These are phyloP conservation scores for Lycocerus yunnanus DNA, from an alignment of 2,888 invertebrate species.

Conservation along the genomic window DNA sequence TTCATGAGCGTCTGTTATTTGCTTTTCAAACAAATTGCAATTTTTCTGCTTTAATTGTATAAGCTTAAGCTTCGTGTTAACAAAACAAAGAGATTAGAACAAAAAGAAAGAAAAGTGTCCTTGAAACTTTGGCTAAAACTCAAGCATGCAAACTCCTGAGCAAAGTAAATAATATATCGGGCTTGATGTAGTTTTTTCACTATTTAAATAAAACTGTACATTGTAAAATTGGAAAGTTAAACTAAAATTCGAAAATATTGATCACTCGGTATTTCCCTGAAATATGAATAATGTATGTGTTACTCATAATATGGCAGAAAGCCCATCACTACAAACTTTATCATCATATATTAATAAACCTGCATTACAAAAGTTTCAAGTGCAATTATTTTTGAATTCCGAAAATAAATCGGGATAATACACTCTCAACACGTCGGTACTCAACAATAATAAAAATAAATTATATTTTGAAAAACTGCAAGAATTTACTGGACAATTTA, in stretches of 20 bases:
- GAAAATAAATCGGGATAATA: neutral
- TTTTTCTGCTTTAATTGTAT: too few species aligned
- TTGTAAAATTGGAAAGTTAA: neutral
- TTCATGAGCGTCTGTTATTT: too few species aligned
- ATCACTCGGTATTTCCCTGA: neutral
- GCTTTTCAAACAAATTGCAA: too few species aligned
- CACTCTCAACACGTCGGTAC: neutral
- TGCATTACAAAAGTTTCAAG: neutral
- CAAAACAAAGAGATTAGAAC: too few species aligned
- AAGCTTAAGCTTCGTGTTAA: too few species aligned
- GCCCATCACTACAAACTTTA: neutral
- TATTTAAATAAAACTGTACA: too few species aligned
- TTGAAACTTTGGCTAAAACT: too few species aligned
- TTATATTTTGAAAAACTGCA: neutral
- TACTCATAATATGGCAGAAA: neutral
- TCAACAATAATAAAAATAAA: neutral
- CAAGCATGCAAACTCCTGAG: too few species aligned
- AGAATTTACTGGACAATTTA: neutral
- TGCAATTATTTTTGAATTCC: neutral
- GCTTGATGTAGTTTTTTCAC: too few species aligned
- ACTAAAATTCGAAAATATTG: neutral
- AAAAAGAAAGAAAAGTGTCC: too few species aligned
- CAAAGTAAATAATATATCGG: too few species aligned
- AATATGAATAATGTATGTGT: neutral
- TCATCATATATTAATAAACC: neutral